These are phyloP conservation scores for Serripes groenlandicus DNA, from an alignment of 2,888 invertebrate genomes.

Conservation along the genomic window DNA sequence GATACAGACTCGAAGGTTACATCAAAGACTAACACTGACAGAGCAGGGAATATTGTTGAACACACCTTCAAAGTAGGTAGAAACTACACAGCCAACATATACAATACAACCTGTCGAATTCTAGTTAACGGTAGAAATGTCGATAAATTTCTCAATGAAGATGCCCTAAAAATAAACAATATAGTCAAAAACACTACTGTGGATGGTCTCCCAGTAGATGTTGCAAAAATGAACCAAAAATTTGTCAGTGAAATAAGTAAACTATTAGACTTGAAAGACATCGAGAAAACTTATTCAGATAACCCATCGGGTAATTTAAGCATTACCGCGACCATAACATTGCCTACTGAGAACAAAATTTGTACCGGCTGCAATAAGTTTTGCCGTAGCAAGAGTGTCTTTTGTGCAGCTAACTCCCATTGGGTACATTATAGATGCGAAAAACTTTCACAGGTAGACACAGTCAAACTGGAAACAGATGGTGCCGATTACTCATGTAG, in stretches of 20 bases:
- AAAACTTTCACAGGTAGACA: not conserved
- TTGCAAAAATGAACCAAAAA: not conserved
- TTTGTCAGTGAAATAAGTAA: not conserved
- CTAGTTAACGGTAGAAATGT: not conserved
- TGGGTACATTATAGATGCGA: not conserved
- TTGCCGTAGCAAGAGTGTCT: not conserved
- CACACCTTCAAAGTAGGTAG: not conserved
- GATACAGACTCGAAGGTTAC: not conserved
- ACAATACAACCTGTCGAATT: not conserved
- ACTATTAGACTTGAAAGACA: not conserved
- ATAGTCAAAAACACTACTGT: not conserved
- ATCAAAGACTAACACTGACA: not conserved
- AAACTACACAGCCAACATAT: not conserved
- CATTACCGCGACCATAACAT: not conserved
- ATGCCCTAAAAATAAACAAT: not conserved
- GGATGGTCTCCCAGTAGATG: not conserved
- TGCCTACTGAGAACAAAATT: not conserved
- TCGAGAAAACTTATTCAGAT: too few relatives aligned
- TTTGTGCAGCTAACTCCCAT: not conserved
- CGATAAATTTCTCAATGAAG: not conserved
- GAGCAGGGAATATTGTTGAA: not conserved
- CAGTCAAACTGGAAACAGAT: not conserved
- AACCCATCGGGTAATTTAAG: not conserved
- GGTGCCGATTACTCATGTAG: not conserved
- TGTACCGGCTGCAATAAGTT: not conserved